phyloP scores from a whole-genome alignment of 2,888 invertebrate species.

The Nysson spinosus region DNA sequence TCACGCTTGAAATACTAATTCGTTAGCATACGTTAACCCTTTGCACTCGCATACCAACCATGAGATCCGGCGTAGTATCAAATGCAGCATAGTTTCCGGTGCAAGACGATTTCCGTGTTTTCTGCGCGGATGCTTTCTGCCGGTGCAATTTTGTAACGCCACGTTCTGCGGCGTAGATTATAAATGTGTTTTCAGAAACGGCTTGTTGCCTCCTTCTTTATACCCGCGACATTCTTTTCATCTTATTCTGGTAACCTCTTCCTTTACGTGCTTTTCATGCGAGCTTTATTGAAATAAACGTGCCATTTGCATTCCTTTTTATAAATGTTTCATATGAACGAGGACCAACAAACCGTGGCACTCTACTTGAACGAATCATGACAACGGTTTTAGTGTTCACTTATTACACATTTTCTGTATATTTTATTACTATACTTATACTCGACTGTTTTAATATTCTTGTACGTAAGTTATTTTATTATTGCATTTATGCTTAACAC shows the following conservation, averaged over 20 bases:
- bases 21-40: too few relatives aligned
- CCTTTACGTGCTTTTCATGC: neutral
- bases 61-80: slow-evolving; percentile 37
- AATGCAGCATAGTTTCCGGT: slow-evolving; percentile 26
- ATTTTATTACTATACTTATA: too few relatives aligned
- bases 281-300: slow-evolving; percentile 2
- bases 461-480: too few relatives aligned
- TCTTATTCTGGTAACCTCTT: slow-evolving; percentile 2
- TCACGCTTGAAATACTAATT: too few relatives aligned
- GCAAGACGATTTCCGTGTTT: slow-evolving; percentile 46
- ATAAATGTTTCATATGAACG: neutral
- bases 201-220: slow-evolving; percentile 14
- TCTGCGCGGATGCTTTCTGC: slow-evolving; percentile 41
- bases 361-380: too few relatives aligned
- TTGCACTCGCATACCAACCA: too few relatives aligned
- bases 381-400: too few relatives aligned
- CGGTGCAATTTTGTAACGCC: slow-evolving; percentile 40
- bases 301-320: neutral
- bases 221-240: slow-evolving; percentile 11
- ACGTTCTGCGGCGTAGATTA: slow-evolving; percentile 26
- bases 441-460: too few relatives aligned
- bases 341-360: neutral
- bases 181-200: slow-evolving; percentile 29
- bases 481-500: too few relatives aligned
- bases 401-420: too few relatives aligned